phyloP scores from a whole-genome alignment of 37 sponge, comb jelly and placozoan species.

The Oscarella lobularis region DNA sequence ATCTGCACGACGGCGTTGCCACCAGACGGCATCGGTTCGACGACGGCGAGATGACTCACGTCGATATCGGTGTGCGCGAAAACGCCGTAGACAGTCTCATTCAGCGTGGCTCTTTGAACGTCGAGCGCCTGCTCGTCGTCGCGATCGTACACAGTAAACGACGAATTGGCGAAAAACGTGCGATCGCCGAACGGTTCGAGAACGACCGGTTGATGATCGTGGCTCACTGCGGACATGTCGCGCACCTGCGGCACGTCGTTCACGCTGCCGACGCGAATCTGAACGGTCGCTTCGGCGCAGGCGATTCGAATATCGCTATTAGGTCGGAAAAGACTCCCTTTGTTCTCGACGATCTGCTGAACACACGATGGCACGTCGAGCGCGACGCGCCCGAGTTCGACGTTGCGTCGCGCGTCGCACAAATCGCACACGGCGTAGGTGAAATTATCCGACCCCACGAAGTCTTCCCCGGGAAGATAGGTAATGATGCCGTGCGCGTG shows the following conservation, averaged over 20 bases:
- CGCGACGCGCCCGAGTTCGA: constrained; percentile 46
- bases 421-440: constrained; percentile 68
- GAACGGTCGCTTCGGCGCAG: constrained; percentile 42
- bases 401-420: constrained; percentile 46
- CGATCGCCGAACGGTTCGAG: constrained; percentile 54
- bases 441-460: constrained; percentile 64
- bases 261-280: constrained; percentile 31
- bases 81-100: constrained; percentile 40
- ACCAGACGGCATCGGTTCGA: constrained; percentile 4
- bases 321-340: constrained; percentile 6
- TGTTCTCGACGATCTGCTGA: constrained; percentile 48
- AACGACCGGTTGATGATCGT: constrained; percentile 4
- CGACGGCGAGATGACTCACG: constrained; percentile 22
- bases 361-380: constrained; percentile 42
- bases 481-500: constrained; percentile 73
- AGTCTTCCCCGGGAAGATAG: constrained; percentile 51
- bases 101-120: constrained; percentile 11
- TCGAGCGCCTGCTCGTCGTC: constrained; percentile 46
- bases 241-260: constrained; percentile 59
- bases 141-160: constrained; percentile 42
- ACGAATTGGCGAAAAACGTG: constrained; percentile 18
- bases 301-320: constrained; percentile 27
- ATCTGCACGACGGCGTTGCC: constrained; percentile 9
- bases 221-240: constrained; percentile 34
- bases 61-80: constrained; percentile 31